phyloP scores from a whole-genome alignment of 2,113 vertebrate species.

The Cynopterus brachyotis region DNA sequence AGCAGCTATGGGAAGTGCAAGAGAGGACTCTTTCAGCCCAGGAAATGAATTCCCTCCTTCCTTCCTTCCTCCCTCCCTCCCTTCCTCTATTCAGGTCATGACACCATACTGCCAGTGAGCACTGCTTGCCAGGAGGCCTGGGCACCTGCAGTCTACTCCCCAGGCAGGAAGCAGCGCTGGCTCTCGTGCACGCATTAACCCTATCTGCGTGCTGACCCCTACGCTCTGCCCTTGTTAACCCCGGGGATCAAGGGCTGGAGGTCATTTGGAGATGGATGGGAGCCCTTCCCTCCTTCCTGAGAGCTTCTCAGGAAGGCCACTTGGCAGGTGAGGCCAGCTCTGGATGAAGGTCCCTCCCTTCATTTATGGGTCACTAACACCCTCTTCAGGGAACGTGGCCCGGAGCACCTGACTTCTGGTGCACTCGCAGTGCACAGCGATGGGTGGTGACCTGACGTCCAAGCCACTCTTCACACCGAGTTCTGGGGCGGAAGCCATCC shows the following conservation, averaged over 20 bases:
- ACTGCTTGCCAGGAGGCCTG: background rate
- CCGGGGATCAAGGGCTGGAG: background rate
- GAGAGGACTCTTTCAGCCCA: background rate
- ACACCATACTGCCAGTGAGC: background rate
- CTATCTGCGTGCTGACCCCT: too few relatives aligned
- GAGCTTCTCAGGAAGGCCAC: background rate
- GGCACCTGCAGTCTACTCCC: background rate
- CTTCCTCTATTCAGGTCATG: background rate
- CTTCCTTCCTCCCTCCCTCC: background rate
- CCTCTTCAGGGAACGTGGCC: background rate
- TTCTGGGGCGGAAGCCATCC: background rate
- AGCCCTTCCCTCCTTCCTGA: background rate
- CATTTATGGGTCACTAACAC: background rate
- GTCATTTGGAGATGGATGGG: background rate
- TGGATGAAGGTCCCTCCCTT: background rate
- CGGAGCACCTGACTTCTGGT: background rate
- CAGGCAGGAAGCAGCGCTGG: background rate
- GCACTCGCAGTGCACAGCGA: accelerated
- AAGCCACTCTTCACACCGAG: background rate
- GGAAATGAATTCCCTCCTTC: background rate
- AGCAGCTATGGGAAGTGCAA: background rate
- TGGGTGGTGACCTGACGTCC: background rate
- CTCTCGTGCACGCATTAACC: background rate
- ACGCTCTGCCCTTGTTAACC: background rate
- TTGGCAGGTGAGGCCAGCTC: background rate